These are phyloP conservation scores for Peromyscus eremicus DNA, from an alignment of 2,797 vertebrate genomes.

Conservation along the genomic window DNA sequence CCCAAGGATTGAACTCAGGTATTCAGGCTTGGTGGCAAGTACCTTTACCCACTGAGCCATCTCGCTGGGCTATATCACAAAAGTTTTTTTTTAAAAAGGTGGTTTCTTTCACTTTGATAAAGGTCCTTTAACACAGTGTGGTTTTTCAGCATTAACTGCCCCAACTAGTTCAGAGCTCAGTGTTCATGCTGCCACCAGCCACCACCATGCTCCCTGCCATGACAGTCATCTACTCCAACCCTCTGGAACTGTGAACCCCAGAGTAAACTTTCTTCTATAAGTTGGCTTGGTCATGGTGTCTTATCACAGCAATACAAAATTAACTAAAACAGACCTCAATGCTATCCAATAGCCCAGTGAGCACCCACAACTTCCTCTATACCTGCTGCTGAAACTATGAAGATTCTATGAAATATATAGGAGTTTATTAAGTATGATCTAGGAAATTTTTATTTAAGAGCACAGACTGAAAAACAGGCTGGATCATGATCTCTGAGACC, in stretches of 20 bases:
- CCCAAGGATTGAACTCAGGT: neutral
- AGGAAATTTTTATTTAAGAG: neutral
- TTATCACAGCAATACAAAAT: neutral
- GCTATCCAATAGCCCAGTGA: neutral
- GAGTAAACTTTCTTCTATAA: neutral
- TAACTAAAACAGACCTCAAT: neutral
- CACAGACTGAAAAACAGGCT: neutral
- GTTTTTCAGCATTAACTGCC: conserved; percentile 8
- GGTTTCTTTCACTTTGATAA: conserved; percentile 6
- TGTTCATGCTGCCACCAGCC: neutral
- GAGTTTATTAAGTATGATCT: neutral
- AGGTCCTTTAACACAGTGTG: neutral
- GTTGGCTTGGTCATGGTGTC: neutral
- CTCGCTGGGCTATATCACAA: neutral
- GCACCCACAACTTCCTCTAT: neutral
- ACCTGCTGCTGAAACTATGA: neutral
- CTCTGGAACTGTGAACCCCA: neutral
- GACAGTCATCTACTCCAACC: neutral
- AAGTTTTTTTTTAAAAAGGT: neutral
- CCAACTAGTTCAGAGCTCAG: neutral
- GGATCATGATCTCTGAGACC: neutral
- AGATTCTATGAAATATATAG: neutral
- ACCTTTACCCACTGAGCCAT: neutral
- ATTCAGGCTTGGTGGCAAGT: neutral
- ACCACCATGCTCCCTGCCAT: neutral